These are phyloP conservation scores for Merluccius polli DNA, from an alignment of 2,797 vertebrate species.

Conservation along the genomic window DNA sequence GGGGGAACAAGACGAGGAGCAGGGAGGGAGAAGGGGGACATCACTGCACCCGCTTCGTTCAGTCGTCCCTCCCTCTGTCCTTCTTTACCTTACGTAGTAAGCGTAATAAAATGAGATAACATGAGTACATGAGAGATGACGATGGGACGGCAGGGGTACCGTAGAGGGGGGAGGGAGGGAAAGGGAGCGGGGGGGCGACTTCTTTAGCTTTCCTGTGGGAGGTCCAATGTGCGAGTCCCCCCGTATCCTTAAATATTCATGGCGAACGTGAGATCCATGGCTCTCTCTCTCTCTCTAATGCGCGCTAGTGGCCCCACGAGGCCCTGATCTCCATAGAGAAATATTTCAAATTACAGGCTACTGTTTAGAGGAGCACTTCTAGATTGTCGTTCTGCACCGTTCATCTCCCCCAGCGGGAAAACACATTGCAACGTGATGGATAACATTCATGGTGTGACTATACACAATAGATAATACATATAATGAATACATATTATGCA, in stretches of 20 bases:
- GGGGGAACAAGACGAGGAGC: conserved; percentile 32
- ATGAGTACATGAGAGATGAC: not conserved
- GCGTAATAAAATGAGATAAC: not conserved
- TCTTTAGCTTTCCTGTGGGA: conserved; percentile 48
- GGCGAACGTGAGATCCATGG: conserved; percentile 41
- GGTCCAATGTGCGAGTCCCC: conserved; percentile 67
- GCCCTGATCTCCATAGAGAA: conserved; percentile 49
- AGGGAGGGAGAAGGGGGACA: conserved; percentile 22
- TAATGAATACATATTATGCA: not conserved
- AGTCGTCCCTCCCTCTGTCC: not conserved
- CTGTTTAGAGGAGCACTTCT: conserved; percentile 55
- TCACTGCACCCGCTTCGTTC: conserved; percentile 46
- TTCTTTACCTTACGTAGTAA: not conserved
- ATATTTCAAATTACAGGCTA: conserved; percentile 68
- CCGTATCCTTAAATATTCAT: conserved; percentile 78
- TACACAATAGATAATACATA: not conserved
- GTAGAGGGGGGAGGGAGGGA: conserved; percentile 28
- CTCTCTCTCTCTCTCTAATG: conserved; percentile 60
- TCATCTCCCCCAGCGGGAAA: conserved; percentile 10
- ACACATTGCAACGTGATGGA: not conserved
- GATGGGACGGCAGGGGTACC: conserved; percentile 25
- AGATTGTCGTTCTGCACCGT: conserved; percentile 24
- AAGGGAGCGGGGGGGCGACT: conserved; percentile 10
- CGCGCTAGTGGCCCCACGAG: conserved; percentile 64
- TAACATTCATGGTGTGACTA: not conserved